A percentile compares a stretch with the other conserved stretches of the same genome.
These are phyloP conservation scores for Caracal caracal DNA, from an alignment of 2,113 vertebrate genomes.

Conservation along the genomic window DNA sequence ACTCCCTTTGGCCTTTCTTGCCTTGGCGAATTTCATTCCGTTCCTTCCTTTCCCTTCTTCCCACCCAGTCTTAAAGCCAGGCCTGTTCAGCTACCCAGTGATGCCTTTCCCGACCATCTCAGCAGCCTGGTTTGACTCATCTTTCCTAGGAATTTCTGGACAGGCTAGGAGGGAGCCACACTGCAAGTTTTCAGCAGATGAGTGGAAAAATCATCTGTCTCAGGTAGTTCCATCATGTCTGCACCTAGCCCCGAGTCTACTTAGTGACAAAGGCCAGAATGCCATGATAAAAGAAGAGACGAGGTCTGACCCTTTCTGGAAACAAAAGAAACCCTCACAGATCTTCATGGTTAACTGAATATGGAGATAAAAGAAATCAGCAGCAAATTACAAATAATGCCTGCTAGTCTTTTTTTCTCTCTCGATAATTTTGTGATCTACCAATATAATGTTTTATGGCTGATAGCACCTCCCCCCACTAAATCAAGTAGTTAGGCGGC, in stretches of 20 bases:
- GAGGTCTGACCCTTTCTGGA: constrained; percentile 19
- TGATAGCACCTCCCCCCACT: constrained; percentile 9
- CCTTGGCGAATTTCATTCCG: constrained; percentile 13
- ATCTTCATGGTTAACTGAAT: constrained; percentile 58
- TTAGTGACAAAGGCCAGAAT: constrained; percentile 61
- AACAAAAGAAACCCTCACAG: not conserved
- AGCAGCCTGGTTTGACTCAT: not conserved
- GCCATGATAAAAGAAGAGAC: constrained; percentile 40
- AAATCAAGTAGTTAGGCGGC: constrained; percentile 67
- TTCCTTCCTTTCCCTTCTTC: not conserved
- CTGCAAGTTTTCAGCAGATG: constrained; percentile 52
- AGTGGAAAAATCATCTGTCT: constrained; percentile 63
- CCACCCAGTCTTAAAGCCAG: not conserved
- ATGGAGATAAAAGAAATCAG: constrained; percentile 55
- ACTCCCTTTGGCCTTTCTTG: constrained; percentile 12
- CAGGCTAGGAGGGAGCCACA: constrained; percentile 19
- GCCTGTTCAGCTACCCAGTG: not conserved
- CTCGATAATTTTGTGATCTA: constrained; percentile 58
- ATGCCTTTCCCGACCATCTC: not conserved
- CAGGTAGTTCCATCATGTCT: constrained; percentile 52
- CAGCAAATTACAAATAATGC: constrained; percentile 56
- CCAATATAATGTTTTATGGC: constrained; percentile 55
- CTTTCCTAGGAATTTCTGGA: constrained; percentile 34
- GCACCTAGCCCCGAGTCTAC: constrained; percentile 8
- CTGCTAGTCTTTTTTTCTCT: not conserved